Percentiles rank a stretch among this genome's conserved stretches.
phyloP scores from a whole-genome alignment of 2,797 vertebrate species.

The Orientallactaga sibirica region DNA sequence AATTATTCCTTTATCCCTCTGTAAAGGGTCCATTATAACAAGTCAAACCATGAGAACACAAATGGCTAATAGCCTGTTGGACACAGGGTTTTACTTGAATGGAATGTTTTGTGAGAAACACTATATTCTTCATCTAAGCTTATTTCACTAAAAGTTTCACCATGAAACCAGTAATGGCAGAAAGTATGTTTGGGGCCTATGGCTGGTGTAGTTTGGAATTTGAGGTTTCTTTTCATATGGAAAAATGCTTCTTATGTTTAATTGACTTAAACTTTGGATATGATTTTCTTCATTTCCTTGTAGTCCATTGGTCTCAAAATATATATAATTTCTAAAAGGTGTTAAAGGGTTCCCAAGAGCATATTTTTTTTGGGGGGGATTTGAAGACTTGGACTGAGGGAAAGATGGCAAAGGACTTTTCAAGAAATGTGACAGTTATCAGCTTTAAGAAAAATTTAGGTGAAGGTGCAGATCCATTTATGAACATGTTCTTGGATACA shows the following conservation, averaged over 20 bases:
- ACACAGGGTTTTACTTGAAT: constrained; percentile 62
- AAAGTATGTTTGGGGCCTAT: constrained; percentile 65
- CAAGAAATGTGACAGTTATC: constrained; percentile 62
- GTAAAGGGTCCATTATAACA: constrained; percentile 48
- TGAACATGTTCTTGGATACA: constrained; percentile 71
- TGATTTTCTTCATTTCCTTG: constrained; percentile 60
- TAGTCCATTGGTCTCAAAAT: constrained; percentile 1
- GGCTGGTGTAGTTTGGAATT: constrained; percentile 43
- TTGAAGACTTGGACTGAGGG: constrained; percentile 52
- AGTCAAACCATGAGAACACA: constrained; percentile 24
- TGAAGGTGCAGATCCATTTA: constrained; percentile 74
- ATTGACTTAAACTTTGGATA: constrained; percentile 60
- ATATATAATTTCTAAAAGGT: constrained; percentile 47
- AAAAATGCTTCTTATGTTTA: constrained; percentile 53
- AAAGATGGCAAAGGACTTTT: constrained; percentile 17
- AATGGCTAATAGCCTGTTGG: constrained; percentile 55
- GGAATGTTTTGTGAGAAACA: constrained; percentile 56
- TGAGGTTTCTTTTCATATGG: constrained; percentile 13
- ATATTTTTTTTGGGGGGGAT: neutral
- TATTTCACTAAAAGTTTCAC: constrained; percentile 73
- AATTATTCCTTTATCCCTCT: constrained; percentile 45
- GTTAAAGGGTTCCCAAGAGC: constrained; percentile 27
- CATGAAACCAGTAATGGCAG: constrained; percentile 30
- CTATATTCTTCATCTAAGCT: constrained; percentile 51
- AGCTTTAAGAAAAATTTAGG: constrained; percentile 65